Evolutionary conservation across 2,888 invertebrate genomes (phyloP), one percentile per base, ranked within the genome.

Genomic region (Spicauda simplicius): DNA sequence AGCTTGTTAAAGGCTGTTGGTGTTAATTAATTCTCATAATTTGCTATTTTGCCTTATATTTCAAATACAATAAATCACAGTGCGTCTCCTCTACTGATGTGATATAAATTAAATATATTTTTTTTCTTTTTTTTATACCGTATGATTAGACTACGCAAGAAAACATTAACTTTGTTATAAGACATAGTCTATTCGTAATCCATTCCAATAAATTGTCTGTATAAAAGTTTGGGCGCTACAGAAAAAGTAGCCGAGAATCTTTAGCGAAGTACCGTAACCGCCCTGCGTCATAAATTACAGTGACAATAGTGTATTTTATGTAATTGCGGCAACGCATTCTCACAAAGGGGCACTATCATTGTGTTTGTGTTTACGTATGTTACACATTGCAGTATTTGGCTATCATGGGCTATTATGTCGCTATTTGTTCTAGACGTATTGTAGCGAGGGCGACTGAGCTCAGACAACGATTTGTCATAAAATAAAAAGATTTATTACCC

Each of bases 381-480:
- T 77, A 80, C 80, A 80, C 81, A 83, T 83, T 81, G 80, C 78
- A 86, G 79, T 88, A 71, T 75, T 87, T 84, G 91, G 83, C 87
- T 85, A 90, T 88, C 86, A 83, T 79, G 76, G 79, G 74, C 84
- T 81, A 91, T 91, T 91, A 88, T 91, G 81, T 82, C 77, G 77
- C 79, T 92, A 84, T 92, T 91, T 92, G 92, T 92, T 88, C 91
- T 91, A 87, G 81, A 84, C 83, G 87, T 84, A 84, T 90, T 90
- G 90, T 87, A 79, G 76, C 71, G 82, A 83, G 89, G 88, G 88
- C 83, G 83, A 82, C 81, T 73, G 79, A 77, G 77, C 76, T 80
- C 86, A 84, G 86, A 87, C 90, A 88, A 87, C 91, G 88, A 93
- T 93, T 92, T 93, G 92, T 93, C 92, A 93, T 92, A 91, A 92